A percentile compares a stretch with the other conserved stretches of the same genome.
phyloP scores from a whole-genome alignment of 2,797 vertebrate species.

The Sphaeramia orbicularis region DNA sequence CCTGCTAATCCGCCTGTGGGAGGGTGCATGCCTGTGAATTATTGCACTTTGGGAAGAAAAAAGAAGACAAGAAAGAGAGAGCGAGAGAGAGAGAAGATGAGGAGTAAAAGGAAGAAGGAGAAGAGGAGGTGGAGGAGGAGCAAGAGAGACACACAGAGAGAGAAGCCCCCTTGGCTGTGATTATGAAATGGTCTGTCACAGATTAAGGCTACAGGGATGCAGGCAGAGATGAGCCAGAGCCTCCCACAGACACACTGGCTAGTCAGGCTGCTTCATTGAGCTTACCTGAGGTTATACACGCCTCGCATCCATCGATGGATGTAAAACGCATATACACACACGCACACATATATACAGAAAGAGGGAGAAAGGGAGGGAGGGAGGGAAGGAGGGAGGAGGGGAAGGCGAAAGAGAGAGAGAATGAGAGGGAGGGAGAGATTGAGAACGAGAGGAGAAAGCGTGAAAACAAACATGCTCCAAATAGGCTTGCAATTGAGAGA shows the following conservation, averaged over 20 bases:
- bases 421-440: slow-evolving; percentile 74
- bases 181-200: slow-evolving; percentile 92
- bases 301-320: slow-evolving; percentile 83
- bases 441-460: slow-evolving; percentile 79
- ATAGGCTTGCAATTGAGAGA: slow-evolving; percentile 84
- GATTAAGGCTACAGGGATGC: slow-evolving; percentile 89
- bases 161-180: slow-evolving; percentile 87
- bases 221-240: slow-evolving; percentile 86
- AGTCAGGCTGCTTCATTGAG: slow-evolving; percentile 86
- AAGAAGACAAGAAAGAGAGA: slow-evolving; percentile 11
- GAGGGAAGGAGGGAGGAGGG: slow-evolving; percentile 72
- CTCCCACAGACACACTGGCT: slow-evolving; percentile 87
- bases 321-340: slow-evolving; percentile 41
- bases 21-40: slow-evolving; percentile 87
- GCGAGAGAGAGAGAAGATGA: slow-evolving; percentile 59
- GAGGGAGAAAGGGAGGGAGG: slow-evolving; percentile 67
- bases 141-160: slow-evolving; percentile 65
- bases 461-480: slow-evolving; percentile 87
- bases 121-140: slow-evolving; percentile 11
- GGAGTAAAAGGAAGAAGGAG: slow-evolving; percentile 43
- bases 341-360: slow-evolving; percentile 59
- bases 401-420: slow-evolving; percentile 55
- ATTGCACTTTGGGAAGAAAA: slow-evolving; percentile 80
- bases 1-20: slow-evolving; percentile 88
- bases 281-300: slow-evolving; percentile 89